phyloP scores from a whole-genome alignment of 2,797 vertebrate genomes.

The Centropyge bicolor region DNA sequence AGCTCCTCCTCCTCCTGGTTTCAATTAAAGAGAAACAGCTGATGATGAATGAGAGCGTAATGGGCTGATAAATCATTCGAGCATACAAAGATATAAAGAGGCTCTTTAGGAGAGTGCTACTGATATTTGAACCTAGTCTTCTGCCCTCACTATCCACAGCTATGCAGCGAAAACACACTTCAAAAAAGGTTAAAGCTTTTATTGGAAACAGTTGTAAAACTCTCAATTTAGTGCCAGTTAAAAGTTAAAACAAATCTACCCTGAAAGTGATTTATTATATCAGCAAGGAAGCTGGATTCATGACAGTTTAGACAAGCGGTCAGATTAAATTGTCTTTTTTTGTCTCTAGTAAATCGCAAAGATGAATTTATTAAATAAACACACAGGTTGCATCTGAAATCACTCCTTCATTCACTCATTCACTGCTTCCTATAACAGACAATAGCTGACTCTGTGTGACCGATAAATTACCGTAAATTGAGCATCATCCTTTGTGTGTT shows the following conservation, averaged over 20 bases:
- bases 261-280: background rate
- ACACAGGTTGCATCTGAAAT: background rate
- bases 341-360: background rate
- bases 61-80: constrained; percentile 12
- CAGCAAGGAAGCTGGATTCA: background rate
- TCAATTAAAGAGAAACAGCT: constrained; percentile 3
- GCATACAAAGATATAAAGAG: background rate
- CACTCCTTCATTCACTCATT: background rate
- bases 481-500: background rate
- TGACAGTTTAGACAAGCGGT: background rate
- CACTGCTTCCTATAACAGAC: background rate
- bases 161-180: background rate
- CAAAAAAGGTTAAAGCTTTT: background rate
- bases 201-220: background rate
- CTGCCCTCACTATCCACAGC: background rate
- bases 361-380: background rate
- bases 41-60: constrained; percentile 2
- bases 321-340: too few relatives aligned
- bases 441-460: background rate
- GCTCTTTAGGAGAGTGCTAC: background rate
- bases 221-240: background rate
- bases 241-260: background rate
- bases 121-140: background rate
- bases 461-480: background rate
- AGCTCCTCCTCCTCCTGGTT: background rate